These are phyloP conservation scores for Paguma larvata DNA, from an alignment of 2,797 vertebrate species.

Conservation along the genomic window DNA sequence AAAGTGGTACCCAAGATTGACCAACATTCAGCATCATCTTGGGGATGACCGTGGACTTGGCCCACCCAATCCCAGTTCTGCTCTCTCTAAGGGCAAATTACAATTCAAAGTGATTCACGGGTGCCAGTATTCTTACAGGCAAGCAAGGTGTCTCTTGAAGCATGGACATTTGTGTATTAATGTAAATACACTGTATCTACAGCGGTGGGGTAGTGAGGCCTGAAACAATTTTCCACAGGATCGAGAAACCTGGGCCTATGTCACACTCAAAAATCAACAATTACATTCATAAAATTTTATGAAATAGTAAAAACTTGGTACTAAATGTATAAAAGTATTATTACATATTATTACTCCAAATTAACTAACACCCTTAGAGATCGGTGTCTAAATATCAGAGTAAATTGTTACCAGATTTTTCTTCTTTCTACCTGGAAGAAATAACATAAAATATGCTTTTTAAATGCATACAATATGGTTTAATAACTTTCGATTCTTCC, in stretches of 20 bases:
- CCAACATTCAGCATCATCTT: not conserved
- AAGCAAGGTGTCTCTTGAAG: not conserved
- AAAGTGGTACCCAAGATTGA: not conserved
- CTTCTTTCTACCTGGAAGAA: slow-evolving; percentile 84
- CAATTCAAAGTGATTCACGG: not conserved
- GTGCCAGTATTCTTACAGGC: not conserved
- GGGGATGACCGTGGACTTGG: not conserved
- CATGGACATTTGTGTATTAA: not conserved
- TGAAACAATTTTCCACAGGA: not conserved
- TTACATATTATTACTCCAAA: slow-evolving; percentile 59
- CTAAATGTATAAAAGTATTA: not conserved
- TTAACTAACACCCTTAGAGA: slow-evolving; percentile 66
- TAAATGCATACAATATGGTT: slow-evolving; percentile 71
- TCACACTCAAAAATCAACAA: slow-evolving; percentile 65
- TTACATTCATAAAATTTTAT: slow-evolving; percentile 65
- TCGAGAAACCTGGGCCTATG: not conserved
- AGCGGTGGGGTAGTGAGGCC: not conserved
- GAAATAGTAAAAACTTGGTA: slow-evolving; percentile 66
- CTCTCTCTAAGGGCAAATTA: not conserved
- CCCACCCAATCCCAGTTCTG: not conserved
- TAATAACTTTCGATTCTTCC: slow-evolving; percentile 74
- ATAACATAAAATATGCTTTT: slow-evolving; percentile 77
- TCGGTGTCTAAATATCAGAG: slow-evolving; percentile 25
- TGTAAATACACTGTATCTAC: not conserved
- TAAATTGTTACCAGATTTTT: slow-evolving; percentile 85